Percentiles rank a stretch among this genome's conserved stretches.
Evolutionary conservation across 1,140 invertebrate species (phyloP).

Genomic region (Zaprionus ornatus): DNA sequence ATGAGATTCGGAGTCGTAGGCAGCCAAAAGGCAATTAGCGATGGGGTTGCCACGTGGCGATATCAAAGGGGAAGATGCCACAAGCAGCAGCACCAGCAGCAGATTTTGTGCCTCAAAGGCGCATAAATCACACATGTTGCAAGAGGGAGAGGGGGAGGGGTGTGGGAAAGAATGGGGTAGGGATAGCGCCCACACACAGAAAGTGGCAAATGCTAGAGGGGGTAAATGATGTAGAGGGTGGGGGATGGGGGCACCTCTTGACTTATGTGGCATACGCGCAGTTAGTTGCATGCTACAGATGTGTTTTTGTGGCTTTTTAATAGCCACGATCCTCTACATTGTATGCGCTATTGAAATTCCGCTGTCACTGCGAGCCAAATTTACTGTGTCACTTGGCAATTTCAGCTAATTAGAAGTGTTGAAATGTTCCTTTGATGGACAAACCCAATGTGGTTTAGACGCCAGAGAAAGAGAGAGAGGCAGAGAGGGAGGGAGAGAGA

Average conservation of each 20-base stretch:
- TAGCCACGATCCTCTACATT: conserved; percentile 64
- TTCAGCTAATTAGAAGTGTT: conserved; percentile 80
- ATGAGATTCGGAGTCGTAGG: conserved; percentile 12
- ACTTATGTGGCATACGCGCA: conserved; percentile 59
- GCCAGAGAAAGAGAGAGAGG: not conserved
- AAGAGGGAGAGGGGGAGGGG: not conserved
- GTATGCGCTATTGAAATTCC: conserved; percentile 79
- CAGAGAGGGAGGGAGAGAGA: not conserved
- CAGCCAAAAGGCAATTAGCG: conserved; percentile 73
- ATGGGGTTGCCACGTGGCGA: conserved; percentile 57
- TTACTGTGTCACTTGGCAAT: conserved; percentile 79
- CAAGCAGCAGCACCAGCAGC: not conserved
- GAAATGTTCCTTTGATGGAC: conserved; percentile 39
- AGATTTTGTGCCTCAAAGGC: conserved; percentile 63
- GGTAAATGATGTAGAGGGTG: not conserved
- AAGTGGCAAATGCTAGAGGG: conserved; percentile 1
- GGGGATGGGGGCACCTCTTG: conserved; percentile 31
- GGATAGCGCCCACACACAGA: conserved; percentile 62
- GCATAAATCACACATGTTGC: conserved; percentile 65
- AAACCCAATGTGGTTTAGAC: not conserved
- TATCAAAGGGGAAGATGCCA: conserved; percentile 50
- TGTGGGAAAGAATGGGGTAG: not conserved
- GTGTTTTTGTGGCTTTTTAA: conserved; percentile 79
- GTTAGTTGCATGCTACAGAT: conserved; percentile 36
- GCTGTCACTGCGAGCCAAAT: conserved; percentile 52